Base-by-base conservation (phyloP, 2,888 invertebrate species). In the Harpalus rufipes region DNA sequence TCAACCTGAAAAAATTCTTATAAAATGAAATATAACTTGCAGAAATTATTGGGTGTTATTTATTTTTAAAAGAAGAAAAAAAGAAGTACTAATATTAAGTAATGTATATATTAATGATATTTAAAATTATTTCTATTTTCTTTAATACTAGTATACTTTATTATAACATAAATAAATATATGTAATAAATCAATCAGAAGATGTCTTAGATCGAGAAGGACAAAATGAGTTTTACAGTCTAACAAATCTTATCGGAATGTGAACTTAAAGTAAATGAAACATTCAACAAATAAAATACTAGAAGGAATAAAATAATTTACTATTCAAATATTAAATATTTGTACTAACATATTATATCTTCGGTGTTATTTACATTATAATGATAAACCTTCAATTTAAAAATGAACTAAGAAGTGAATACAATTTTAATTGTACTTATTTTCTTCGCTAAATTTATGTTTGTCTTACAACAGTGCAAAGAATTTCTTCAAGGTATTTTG, bases 401-500 rank as follows among this genome's bases (percentile, higher is more conserved):
- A 59, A 59, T 59, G 5, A 32, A 32, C 32, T 32, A 32, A 32
- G 32, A 32, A 32, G 32, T 32, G 32, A 32, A 32, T 32, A 32
- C 32, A 32, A 2, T 61, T 63, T 63, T 63, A 63, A 63, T 63
- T 63, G 63, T n/a, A 59, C 18, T 59, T 63, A 63, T 63, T 63
- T 63, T 63, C 63, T 25, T 63, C 63, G 63, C 5, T 18, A 63
- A 63, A 63, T 63, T 63, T 25, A 63, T 25, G 21, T 12, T n/a
- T 6, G 21, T 63, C 10, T 68, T 68, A 68, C 68, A 39, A 68
- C 39, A 68, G 39, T 14, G 16, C 68, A 68, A 68, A 68, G 41
- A 68, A 68, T 68, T 68, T 68, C 68, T 41, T 41, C 41, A 68
- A 68, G 41, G 68, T 41, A 68, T 68, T 63, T 68, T 25, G 32